These are phyloP conservation scores for Agrochola litura DNA, from an alignment of 2,888 invertebrate species.

Conservation along the genomic window DNA sequence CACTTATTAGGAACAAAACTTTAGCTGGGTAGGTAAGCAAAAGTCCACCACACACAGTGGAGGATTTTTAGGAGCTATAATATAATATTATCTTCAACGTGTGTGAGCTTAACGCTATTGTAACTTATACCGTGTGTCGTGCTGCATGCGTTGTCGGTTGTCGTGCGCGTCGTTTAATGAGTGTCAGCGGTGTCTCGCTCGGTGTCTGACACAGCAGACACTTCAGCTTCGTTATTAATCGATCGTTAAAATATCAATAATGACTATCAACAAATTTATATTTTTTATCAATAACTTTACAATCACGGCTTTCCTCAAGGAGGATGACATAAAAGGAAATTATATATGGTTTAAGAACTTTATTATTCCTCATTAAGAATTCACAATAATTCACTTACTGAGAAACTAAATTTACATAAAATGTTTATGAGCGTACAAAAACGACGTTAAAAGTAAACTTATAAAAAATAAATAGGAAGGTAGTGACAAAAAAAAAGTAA, in stretches of 20 bases:
- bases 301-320: not conserved
- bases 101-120: not conserved
- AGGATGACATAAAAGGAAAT: not conserved
- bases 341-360: no score
- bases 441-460: no score
- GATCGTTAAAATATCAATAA: constrained; percentile 2
- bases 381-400: no score
- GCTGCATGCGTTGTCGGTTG: constrained; percentile 75
- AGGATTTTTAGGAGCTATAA: no score
- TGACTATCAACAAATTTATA: not conserved
- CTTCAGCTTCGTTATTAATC: constrained; percentile 48
- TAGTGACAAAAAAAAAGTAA: no score
- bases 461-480: no score
- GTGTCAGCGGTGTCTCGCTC: constrained; percentile 73
- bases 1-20: not conserved
- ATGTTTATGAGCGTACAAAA: no score
- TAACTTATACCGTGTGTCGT: constrained; percentile 30
- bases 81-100: no score
- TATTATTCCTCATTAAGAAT: no score
- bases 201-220: constrained; percentile 62
- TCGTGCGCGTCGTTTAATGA: constrained; percentile 80
- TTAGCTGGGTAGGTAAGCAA: not conserved
- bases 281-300: not conserved
- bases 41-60: no score
- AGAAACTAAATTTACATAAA: no score